phyloP scores from a whole-genome alignment of 2,113 vertebrate species.

The Trochalopteron elliotii region DNA sequence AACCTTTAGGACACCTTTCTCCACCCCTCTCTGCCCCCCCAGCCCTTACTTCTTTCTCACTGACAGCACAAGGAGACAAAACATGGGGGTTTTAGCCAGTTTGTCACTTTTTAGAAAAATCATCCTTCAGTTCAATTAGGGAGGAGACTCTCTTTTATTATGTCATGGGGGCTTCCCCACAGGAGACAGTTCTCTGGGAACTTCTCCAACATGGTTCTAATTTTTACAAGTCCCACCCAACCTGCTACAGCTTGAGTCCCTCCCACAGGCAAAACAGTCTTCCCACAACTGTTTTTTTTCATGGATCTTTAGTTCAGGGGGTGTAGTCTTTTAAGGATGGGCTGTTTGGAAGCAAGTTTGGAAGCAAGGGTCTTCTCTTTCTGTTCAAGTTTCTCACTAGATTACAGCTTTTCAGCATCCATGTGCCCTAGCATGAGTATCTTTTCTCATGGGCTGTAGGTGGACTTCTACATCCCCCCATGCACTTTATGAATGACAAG shows the following conservation, averaged over 20 bases:
- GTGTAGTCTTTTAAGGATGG: background rate
- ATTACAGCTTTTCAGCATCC: background rate
- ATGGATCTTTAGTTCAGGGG: too few relatives aligned
- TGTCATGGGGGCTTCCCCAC: too few relatives aligned
- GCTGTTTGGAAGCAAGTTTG: background rate
- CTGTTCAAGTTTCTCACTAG: background rate
- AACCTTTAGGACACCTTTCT: background rate
- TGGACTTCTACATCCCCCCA: background rate
- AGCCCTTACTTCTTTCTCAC: background rate
- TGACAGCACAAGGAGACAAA: background rate
- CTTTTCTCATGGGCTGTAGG: accelerated
- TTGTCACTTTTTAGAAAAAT: background rate
- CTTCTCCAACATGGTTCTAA: background rate
- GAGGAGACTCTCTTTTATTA: background rate
- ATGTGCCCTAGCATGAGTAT: accelerated
- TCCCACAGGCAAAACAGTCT: background rate
- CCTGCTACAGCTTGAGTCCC: accelerated
- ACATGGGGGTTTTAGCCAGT: background rate
- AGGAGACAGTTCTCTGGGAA: background rate
- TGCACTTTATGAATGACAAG: background rate
- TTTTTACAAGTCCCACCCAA: background rate
- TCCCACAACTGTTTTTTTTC: background rate
- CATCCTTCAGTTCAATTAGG: too few relatives aligned
- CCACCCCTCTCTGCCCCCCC: too few relatives aligned
- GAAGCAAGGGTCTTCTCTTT: background rate